phyloP scores from a whole-genome alignment of 2,888 invertebrate species.

The Coelinius sp. region DNA sequence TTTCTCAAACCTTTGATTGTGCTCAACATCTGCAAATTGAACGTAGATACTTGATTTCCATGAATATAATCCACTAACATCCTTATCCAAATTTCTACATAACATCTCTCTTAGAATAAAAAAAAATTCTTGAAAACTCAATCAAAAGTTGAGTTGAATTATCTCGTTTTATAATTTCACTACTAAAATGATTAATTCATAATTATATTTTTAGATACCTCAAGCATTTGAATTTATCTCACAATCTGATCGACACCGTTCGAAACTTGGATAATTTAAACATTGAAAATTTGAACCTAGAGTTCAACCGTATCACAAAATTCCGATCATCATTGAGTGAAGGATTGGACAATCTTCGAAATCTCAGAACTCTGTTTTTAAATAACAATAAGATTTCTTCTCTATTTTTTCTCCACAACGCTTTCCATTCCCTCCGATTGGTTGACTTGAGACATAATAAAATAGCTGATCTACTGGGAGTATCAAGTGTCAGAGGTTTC shows the following conservation, averaged over 20 bases:
- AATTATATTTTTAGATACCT: slow-evolving; percentile 72
- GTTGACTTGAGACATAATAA: slow-evolving; percentile 65
- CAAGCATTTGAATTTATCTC: slow-evolving; percentile 74
- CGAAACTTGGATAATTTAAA: slow-evolving; percentile 74
- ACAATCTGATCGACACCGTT: slow-evolving; percentile 74
- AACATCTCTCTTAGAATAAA: too few species aligned
- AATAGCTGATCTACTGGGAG: slow-evolving; percentile 65
- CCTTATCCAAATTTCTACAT: too few species aligned
- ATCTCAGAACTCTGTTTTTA: slow-evolving; percentile 73
- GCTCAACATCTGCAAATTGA: too few species aligned
- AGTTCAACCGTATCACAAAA: slow-evolving; percentile 73
- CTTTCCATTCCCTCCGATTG: slow-evolving; percentile 60
- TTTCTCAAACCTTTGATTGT: too few species aligned
- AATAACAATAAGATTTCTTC: slow-evolving; percentile 73
- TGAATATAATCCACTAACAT: not conserved
- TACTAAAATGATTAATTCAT: not conserved
- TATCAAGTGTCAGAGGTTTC: slow-evolving; percentile 62
- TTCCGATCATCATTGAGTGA: slow-evolving; percentile 63
- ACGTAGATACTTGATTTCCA: not conserved
- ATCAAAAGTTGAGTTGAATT: too few species aligned
- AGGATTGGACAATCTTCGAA: slow-evolving; percentile 73
- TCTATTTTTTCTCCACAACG: slow-evolving; percentile 69
- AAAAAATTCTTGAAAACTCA: too few species aligned
- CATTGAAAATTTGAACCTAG: slow-evolving; percentile 74
- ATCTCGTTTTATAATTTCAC: too few species aligned